Conservation (phyloP, 2,797 vertebrate genomes). For the Sandelia bainsii region DNA sequence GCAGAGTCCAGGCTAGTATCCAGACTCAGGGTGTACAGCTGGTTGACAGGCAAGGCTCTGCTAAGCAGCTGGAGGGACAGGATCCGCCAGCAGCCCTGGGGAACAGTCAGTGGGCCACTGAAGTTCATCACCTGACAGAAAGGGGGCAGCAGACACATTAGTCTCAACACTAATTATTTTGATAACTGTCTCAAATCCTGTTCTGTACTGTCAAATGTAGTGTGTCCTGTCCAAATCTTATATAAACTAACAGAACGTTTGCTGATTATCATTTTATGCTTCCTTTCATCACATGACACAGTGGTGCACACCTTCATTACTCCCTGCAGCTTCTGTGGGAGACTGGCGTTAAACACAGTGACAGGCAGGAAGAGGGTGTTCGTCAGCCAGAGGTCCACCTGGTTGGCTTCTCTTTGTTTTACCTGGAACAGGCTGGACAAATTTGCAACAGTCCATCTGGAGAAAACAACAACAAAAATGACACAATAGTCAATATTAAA, state of each 20-base stretch:
- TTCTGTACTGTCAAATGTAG: background rate
- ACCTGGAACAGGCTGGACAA: conserved; percentile 87
- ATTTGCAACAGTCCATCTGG: conserved; percentile 71
- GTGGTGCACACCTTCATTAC: conserved; percentile 86
- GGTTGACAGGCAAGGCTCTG: conserved; percentile 83
- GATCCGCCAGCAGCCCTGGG: conserved; percentile 92
- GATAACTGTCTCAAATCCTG: background rate
- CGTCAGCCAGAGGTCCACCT: conserved; percentile 92
- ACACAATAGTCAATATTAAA: background rate
- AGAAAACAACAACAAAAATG: conserved; percentile 1
- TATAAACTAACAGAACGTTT: background rate
- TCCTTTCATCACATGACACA: background rate
- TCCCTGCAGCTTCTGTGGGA: conserved; percentile 85
- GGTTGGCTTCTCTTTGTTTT: conserved; percentile 83
- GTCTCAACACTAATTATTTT: background rate
- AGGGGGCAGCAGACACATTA: conserved; percentile 54
- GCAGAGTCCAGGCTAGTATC: conserved; percentile 87
- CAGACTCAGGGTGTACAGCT: conserved; percentile 88
- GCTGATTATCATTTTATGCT: background rate
- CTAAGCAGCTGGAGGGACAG: conserved; percentile 90
- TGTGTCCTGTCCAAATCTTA: background rate
- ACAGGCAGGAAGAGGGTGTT: conserved; percentile 86
- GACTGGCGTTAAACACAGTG: conserved; percentile 86
- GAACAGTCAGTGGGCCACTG: conserved; percentile 85
- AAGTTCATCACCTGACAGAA: conserved; percentile 90